phyloP scores from a whole-genome alignment of 2,888 invertebrate species.

The Phoronis australis region DNA sequence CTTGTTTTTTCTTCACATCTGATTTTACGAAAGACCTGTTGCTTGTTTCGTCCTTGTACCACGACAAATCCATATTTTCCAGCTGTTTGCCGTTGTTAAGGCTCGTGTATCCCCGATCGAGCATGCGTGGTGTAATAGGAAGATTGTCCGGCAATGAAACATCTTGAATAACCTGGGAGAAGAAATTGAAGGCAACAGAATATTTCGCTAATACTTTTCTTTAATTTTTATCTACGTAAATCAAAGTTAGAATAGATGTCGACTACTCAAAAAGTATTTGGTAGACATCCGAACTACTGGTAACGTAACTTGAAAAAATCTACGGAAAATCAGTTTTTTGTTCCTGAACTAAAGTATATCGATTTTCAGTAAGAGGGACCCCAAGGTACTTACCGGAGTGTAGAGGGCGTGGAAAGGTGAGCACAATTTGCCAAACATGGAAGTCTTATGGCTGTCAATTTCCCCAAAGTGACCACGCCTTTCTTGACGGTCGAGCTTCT shows the following conservation, averaged over 20 bases:
- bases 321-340: not conserved
- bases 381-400: conserved; percentile 22
- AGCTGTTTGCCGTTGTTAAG: too few relatives aligned
- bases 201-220: not conserved
- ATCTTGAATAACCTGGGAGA: conserved; percentile 31
- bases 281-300: too few relatives aligned
- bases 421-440: conserved; percentile 39
- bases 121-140: conserved; percentile 38
- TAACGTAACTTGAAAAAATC: too few relatives aligned
- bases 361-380: not conserved
- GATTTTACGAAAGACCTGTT: too few relatives aligned
- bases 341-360: not conserved
- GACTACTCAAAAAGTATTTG: too few relatives aligned
- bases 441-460: conserved; percentile 31
- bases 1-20: too few relatives aligned
- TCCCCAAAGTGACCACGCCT: conserved; percentile 32
- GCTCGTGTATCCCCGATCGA: conserved; percentile 36
- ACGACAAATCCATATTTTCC: too few relatives aligned
- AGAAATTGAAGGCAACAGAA: not conserved
- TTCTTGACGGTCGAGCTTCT: conserved; percentile 26
- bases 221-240: not conserved
- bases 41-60: too few relatives aligned
- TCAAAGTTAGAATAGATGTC: too few relatives aligned
- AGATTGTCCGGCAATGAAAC: conserved; percentile 31
- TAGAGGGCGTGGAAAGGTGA: conserved; percentile 42